These are phyloP conservation scores for Cyclura pinguis DNA, from an alignment of 2,797 vertebrate genomes.

Conservation along the genomic window DNA sequence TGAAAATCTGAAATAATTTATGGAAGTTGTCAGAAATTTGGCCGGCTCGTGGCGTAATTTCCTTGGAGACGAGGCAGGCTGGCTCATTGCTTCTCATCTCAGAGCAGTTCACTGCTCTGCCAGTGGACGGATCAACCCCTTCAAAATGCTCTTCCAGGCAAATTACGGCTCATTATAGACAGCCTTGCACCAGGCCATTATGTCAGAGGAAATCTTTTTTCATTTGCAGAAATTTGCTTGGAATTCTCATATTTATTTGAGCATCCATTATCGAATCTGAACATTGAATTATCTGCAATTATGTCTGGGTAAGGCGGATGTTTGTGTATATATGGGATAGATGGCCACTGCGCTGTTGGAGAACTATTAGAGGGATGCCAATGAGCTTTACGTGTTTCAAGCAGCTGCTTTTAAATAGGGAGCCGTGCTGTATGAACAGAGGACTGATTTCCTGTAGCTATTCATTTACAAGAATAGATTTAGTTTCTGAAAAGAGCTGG, in stretches of 20 bases:
- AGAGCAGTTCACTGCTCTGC: constrained; percentile 81
- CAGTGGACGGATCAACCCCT: constrained; percentile 84
- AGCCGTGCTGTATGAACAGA: constrained; percentile 4
- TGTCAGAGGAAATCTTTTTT: constrained; percentile 99
- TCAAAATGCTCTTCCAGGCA: constrained; percentile 95
- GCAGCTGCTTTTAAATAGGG: constrained; percentile 63
- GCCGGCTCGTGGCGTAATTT: constrained; percentile 89
- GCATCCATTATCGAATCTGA: constrained; percentile 99
- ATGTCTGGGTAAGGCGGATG: constrained; percentile 93
- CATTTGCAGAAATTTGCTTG: constrained; percentile 99
- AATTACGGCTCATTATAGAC: constrained; percentile 99
- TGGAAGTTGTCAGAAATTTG: constrained; percentile 98
- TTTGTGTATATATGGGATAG: constrained; percentile 88
- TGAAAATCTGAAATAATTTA: constrained; percentile 99
- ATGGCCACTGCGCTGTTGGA: constrained; percentile 76
- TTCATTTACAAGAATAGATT: constrained; percentile 67
- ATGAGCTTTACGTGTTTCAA: constrained; percentile 70
- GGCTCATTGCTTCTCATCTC: constrained; percentile 81
- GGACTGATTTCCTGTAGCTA: constrained; percentile 40
- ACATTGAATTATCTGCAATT: constrained; percentile 99
- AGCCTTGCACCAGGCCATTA: constrained; percentile 96
- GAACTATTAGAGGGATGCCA: constrained; percentile 73
- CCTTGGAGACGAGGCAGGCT: constrained; percentile 86
- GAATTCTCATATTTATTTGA: constrained; percentile 99
- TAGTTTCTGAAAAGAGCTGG: constrained; percentile 57